Evolutionary conservation across 2,888 invertebrate genomes (phyloP).

Genomic region (Rosalia funebris): DNA sequence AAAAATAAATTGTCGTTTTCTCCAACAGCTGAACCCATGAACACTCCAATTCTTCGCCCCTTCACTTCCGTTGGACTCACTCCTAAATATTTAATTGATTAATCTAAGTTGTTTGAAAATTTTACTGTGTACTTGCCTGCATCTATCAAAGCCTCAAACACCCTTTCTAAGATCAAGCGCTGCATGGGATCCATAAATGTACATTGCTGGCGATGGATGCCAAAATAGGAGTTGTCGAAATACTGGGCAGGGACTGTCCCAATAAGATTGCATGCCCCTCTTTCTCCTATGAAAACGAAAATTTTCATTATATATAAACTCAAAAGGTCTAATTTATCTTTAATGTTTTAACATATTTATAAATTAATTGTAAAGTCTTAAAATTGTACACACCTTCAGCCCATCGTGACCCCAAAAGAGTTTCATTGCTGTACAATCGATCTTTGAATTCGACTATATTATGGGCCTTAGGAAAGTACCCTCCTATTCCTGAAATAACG

Average conservation of each 20-base stretch:
- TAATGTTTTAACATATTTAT: no score
- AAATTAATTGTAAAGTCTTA: no score
- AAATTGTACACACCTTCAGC: conserved; percentile 52
- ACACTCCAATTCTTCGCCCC: conserved; percentile 63
- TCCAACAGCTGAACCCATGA: conserved; percentile 63
- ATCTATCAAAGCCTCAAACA: conserved; percentile 65
- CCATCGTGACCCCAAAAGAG: conserved; percentile 55
- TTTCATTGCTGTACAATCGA: conserved; percentile 64
- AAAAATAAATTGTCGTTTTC: conserved; percentile 66
- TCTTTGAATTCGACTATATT: conserved; percentile 70
- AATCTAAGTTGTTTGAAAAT: no score
- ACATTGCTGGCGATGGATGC: conserved; percentile 64
- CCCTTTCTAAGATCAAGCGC: conserved; percentile 61
- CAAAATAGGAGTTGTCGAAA: conserved; percentile 65
- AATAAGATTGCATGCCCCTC: conserved; percentile 57
- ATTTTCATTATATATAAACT: background rate
- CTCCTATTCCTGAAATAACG: conserved; percentile 66
- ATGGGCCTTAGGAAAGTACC: conserved; percentile 70
- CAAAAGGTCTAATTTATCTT: no score
- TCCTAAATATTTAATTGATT: conserved; percentile 50
- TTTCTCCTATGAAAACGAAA: conserved; percentile 50
- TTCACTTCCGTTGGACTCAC: conserved; percentile 62
- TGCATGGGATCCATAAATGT: conserved; percentile 65
- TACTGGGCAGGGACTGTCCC: conserved; percentile 58
- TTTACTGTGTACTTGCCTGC: conserved; percentile 63